Evolutionary conservation across 2,797 vertebrate genomes (phyloP), one percentile per base, ranked within the genome.

Genomic region (Clarias fuscus): DNA sequence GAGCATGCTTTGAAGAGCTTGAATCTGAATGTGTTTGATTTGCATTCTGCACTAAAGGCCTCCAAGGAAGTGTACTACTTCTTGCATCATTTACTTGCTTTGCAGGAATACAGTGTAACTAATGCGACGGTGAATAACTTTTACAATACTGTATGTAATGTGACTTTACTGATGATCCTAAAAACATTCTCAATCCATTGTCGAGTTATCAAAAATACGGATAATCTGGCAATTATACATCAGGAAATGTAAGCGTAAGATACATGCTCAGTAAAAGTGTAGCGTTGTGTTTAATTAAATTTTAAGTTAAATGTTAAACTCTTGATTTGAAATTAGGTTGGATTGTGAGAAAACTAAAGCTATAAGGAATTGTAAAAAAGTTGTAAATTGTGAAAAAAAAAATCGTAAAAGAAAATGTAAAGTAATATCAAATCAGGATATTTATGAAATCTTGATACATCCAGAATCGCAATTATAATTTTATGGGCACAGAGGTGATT

Each of bases 31-130:
- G 61, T 10, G 43, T 37, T 65, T 76, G 61, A 65, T 77, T 75
- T 53, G 62, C 83, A 84, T 40, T 62, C 58, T 40, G 59, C 30
- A 40, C 6, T 62, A 40, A 14, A 79, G 59, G 22, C 76, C 76
- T 61, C 58, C 20, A 37, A 78, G 56, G 76, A 61, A 61, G 58
- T 33, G 27, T 11, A 79, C 18, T 11, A 78, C 61, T 37, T 37
- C 30, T 78, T 61, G 56, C 20, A 79, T 79, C 33, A 8, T 62
- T 79, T 61, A 20, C 77, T 62, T 79, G 58, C 33, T 62, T 79
- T 79, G 37, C 58, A 24, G 33, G 62, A 40, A 79, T 79, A 59
- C 30, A 24, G 27, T 59, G 27, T 20, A 62, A 40, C 77, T 15
- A 62, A 22, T 76, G 30, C 6, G 30, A 61, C 56, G 59, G 27